These are phyloP conservation scores for Anthrax anthrax DNA, from an alignment of 2,888 invertebrate species.

Conservation along the genomic window DNA sequence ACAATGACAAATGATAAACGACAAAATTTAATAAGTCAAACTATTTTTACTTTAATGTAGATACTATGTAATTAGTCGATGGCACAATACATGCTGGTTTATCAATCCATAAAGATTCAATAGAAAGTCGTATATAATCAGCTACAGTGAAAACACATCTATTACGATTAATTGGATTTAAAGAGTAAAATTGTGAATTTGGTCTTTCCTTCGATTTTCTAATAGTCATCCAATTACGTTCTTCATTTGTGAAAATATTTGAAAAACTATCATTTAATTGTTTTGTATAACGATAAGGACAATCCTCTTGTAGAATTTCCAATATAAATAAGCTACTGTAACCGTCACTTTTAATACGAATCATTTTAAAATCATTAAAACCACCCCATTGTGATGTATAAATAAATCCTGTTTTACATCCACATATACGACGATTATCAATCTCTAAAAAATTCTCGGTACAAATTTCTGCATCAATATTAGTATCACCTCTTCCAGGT, in stretches of 20 bases:
- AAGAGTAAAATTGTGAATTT: constrained; percentile 10
- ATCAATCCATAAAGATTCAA: constrained; percentile 10
- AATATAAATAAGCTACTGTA: constrained; percentile 40
- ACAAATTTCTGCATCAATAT: constrained; percentile 23
- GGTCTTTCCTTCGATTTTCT: no score
- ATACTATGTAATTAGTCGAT: no score
- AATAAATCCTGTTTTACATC: constrained; percentile 36
- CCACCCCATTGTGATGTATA: constrained; percentile 24
- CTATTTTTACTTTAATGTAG: no score
- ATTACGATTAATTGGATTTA: constrained; percentile 1
- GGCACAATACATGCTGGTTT: constrained; percentile 8
- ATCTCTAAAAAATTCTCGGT: constrained; percentile 39
- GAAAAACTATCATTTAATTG: constrained; percentile 6
- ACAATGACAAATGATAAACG: no score
- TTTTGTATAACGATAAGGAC: constrained; percentile 27
- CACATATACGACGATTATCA: constrained; percentile 42
- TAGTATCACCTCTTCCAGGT: no score
- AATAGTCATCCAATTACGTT: background rate
- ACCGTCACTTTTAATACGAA: constrained; percentile 35
- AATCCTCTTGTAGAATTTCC: constrained; percentile 42
- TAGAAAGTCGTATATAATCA: constrained; percentile 7
- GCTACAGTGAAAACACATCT: constrained; percentile 9
- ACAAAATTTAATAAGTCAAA: no score
- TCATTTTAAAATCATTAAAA: constrained; percentile 29
- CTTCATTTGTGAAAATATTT: background rate